Evolutionary conservation across 2,888 invertebrate genomes (phyloP).

Genomic region (Heteropelma amictum): DNA sequence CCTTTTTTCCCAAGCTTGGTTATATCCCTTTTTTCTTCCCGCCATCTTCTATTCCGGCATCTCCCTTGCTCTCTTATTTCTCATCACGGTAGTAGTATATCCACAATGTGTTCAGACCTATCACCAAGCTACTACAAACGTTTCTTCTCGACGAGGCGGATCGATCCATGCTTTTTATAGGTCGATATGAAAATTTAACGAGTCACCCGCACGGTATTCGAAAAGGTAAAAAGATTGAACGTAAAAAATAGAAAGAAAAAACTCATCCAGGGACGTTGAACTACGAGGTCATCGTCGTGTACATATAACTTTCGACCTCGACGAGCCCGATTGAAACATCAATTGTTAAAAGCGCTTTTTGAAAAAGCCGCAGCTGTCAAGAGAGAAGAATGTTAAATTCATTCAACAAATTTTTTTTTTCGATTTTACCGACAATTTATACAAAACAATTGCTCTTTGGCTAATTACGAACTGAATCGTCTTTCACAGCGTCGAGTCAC

Average conservation of each 20-base stretch:
- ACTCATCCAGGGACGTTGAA: conserved; percentile 45
- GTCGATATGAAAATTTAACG: conserved; percentile 55
- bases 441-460: no score
- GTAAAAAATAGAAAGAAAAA: conserved; percentile 5
- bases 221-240: not conserved
- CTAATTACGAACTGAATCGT: no score
- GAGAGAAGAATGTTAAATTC: no score
- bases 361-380: no score
- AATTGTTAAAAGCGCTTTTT: no score
- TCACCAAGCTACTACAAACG: no score
- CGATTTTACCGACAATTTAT: no score
- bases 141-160: conserved; percentile 6
- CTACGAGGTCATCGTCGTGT: conserved; percentile 24
- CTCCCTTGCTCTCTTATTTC: not conserved
- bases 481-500: no score
- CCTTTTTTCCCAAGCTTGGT: not conserved
- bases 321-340: not conserved
- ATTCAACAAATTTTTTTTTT: no score
- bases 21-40: not conserved
- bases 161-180: conserved; percentile 53
- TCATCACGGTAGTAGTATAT: conserved; percentile 14
- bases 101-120: conserved; percentile 23
- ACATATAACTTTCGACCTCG: not conserved
- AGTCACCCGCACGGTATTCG: conserved; percentile 2
- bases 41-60: not conserved